Percentiles rank a stretch among this genome's conserved stretches.
Conservation (phyloP, 1,140 invertebrate species). For the Ostrea denselamellosa region DNA sequence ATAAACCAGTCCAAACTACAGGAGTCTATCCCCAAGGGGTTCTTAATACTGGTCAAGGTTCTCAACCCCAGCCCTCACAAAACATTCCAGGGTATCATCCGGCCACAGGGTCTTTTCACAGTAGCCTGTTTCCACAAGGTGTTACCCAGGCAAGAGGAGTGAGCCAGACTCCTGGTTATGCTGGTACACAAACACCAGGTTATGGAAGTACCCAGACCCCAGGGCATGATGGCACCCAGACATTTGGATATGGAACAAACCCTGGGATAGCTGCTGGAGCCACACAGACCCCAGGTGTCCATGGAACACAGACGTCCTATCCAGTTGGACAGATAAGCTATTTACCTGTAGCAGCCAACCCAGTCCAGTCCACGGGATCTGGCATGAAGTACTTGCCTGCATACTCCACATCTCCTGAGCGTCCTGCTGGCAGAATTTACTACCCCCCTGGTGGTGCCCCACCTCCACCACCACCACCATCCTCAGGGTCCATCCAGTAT, state of each 20-base stretch:
- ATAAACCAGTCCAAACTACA: constrained; percentile 47
- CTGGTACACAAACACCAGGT: constrained; percentile 46
- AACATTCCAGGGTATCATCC: neutral
- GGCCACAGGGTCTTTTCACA: neutral
- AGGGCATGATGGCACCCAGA: constrained; percentile 43
- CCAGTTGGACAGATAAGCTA: constrained; percentile 53
- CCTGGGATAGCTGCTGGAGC: constrained; percentile 22
- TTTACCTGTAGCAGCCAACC: constrained; percentile 41
- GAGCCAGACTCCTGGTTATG: constrained; percentile 45
- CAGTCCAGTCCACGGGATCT: constrained; percentile 59
- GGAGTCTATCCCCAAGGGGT: neutral
- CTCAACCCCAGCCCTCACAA: neutral
- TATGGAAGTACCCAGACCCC: constrained; percentile 42
- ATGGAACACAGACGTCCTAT: constrained; percentile 52
- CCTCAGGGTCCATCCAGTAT: constrained; percentile 39
- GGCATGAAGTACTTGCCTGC: constrained; percentile 61
- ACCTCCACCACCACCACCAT: constrained; percentile 60
- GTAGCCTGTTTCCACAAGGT: constrained; percentile 30
- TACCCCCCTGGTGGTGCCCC: constrained; percentile 59
- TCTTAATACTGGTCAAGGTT: neutral
- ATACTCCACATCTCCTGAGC: constrained; percentile 54
- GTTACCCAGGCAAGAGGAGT: constrained; percentile 17
- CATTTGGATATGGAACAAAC: constrained; percentile 33
- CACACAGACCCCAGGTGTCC: constrained; percentile 47
- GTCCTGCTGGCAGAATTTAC: constrained; percentile 63